Conservation (phyloP, 1,140 invertebrate genomes). For the Drosophila guanche region DNA sequence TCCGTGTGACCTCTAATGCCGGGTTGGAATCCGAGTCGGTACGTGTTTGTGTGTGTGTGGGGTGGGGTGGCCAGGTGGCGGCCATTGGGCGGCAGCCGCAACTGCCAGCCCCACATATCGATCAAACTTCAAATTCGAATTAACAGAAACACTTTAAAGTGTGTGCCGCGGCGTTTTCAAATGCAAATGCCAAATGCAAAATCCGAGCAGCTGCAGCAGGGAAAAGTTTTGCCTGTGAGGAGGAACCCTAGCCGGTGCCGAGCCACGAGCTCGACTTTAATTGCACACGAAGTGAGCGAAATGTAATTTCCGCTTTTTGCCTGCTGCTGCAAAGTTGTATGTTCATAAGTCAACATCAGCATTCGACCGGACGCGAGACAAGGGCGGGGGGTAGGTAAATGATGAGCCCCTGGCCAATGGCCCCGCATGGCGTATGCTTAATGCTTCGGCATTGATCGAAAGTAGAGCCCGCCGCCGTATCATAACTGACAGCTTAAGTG, state of each 20-base stretch:
- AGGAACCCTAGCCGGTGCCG: too few relatives aligned
- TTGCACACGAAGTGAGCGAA: constrained; percentile 69
- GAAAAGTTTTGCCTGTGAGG: constrained; percentile 41
- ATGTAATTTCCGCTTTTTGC: constrained; percentile 70
- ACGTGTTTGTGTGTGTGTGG: too few relatives aligned
- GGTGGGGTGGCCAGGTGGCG: neutral
- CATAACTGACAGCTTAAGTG: constrained; percentile 64
- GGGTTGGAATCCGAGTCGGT: neutral
- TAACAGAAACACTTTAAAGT: constrained; percentile 72
- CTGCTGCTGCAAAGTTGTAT: constrained; percentile 32
- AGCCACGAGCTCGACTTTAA: constrained; percentile 47
- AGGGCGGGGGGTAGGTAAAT: constrained; percentile 29
- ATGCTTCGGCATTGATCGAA: constrained; percentile 53
- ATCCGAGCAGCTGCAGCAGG: constrained; percentile 14
- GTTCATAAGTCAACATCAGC: constrained; percentile 66
- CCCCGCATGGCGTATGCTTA: constrained; percentile 63
- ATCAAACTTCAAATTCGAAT: constrained; percentile 82
- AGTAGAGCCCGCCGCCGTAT: constrained; percentile 13
- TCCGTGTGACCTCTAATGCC: constrained; percentile 68
- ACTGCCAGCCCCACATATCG: constrained; percentile 62
- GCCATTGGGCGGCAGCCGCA: constrained; percentile 44
- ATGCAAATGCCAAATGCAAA: constrained; percentile 42
- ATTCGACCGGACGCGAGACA: neutral
- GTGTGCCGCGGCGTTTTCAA: constrained; percentile 55
- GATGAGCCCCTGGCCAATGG: constrained; percentile 25